phyloP scores from a whole-genome alignment of 2,797 vertebrate species.

The Argyrosomus regius region DNA sequence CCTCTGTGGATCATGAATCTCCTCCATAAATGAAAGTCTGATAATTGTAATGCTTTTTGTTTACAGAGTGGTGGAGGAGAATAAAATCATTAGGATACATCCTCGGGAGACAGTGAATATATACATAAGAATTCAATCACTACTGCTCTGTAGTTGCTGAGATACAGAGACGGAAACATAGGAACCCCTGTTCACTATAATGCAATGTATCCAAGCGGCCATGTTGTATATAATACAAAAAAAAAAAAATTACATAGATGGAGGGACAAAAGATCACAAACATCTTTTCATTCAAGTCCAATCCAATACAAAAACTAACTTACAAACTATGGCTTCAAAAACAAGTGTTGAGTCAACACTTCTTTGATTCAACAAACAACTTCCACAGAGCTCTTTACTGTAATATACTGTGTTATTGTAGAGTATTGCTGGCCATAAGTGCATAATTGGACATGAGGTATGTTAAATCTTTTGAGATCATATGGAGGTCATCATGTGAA shows the following conservation, averaged over 20 bases:
- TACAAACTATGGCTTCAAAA: background rate
- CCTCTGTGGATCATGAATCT: background rate
- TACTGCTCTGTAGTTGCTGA: background rate
- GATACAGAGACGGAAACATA: background rate
- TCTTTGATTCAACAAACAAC: background rate
- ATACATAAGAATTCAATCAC: background rate
- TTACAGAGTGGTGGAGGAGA: background rate
- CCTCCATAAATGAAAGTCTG: background rate
- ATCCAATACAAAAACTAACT: too few species aligned
- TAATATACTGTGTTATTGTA: background rate
- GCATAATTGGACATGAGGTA: constrained; percentile 8
- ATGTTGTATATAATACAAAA: background rate
- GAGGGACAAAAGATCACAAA: too few species aligned
- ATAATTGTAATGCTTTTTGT: background rate
- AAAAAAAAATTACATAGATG: background rate
- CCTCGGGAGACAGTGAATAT: constrained; percentile 13
- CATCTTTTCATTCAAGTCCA: background rate
- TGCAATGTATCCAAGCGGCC: background rate
- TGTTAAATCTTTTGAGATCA: background rate
- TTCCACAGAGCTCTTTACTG: background rate
- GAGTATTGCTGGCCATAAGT: background rate
- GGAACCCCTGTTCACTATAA: background rate
- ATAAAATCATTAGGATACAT: constrained; percentile 1
- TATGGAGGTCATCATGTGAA: background rate
- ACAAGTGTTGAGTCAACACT: background rate